A percentile compares a stretch with the other conserved stretches of the same genome.
Evolutionary conservation across 2,888 invertebrate species (phyloP).

Genomic region (Chrysolina oricalcia): DNA sequence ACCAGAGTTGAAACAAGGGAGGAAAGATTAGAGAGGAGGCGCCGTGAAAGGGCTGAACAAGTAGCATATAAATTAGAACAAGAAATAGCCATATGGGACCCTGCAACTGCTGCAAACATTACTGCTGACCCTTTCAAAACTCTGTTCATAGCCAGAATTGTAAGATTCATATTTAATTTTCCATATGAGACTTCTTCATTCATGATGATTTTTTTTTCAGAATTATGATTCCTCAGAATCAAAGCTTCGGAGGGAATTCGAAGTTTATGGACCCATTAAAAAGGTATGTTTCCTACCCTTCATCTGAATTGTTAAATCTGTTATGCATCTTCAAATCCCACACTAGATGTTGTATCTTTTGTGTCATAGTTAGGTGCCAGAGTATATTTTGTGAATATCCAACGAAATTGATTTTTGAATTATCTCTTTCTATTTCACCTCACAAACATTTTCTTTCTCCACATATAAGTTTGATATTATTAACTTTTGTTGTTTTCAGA

Average conservation of each 20-base stretch:
- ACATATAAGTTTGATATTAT: background rate
- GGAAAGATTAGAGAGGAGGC: constrained; percentile 90
- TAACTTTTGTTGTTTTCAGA: constrained; percentile 76
- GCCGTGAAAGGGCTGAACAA: constrained; percentile 96
- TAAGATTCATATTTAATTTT: constrained; percentile 74
- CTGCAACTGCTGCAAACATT: constrained; percentile 83
- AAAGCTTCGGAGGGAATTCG: constrained; percentile 97
- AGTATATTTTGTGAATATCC: constrained; percentile 49
- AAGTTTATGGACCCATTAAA: constrained; percentile 97
- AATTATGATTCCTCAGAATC: constrained; percentile 99
- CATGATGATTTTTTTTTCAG: constrained; percentile 74
- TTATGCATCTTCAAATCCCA: constrained; percentile 47
- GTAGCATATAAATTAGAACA: constrained; percentile 98
- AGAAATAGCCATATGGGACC: constrained; percentile 98
- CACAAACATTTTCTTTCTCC: constrained; percentile 41
- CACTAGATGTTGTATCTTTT: constrained; percentile 41
- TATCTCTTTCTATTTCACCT: constrained; percentile 51
- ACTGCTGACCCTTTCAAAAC: constrained; percentile 98
- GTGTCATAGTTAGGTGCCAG: constrained; percentile 49
- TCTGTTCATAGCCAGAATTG: constrained; percentile 95
- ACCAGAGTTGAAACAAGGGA: constrained; percentile 95
- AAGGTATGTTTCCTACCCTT: constrained; percentile 77
- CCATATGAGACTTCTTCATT: background rate
- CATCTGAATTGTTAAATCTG: background rate
- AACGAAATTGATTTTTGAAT: constrained; percentile 42